Conservation (phyloP, 2,113 vertebrate species). For the Chrysochloris asiatica region DNA sequence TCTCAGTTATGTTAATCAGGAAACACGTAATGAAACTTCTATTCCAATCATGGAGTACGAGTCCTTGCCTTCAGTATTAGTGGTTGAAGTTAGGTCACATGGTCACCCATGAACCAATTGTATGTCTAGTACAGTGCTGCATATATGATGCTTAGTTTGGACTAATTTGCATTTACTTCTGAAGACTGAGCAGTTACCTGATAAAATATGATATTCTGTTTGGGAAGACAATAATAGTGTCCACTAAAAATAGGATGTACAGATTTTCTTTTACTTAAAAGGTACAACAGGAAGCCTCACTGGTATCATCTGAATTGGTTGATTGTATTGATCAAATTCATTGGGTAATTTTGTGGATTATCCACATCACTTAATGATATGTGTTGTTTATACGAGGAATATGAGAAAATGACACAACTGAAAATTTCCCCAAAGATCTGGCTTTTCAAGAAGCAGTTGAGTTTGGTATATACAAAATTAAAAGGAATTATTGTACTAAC, state of each 20-base stretch:
- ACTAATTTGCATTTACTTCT: neutral
- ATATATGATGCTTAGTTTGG: neutral
- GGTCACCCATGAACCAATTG: neutral
- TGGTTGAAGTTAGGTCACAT: neutral
- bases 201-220: neutral
- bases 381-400: neutral
- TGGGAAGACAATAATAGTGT: neutral
- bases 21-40: neutral
- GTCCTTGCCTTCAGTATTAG: neutral
- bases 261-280: neutral
- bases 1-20: neutral
- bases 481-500: neutral
- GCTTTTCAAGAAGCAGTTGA: neutral
- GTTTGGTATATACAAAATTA: slow-evolving; percentile 7
- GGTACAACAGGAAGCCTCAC: neutral
- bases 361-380: neutral
- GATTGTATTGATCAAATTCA: neutral
- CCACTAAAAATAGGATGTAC: neutral
- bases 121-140: neutral
- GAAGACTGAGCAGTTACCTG: neutral
- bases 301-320: neutral
- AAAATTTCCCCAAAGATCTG: neutral
- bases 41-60: neutral
- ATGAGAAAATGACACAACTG: neutral
- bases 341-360: neutral